These are phyloP conservation scores for Thelaira solivaga DNA, from an alignment of 2,888 invertebrate genomes.

Conservation along the genomic window DNA sequence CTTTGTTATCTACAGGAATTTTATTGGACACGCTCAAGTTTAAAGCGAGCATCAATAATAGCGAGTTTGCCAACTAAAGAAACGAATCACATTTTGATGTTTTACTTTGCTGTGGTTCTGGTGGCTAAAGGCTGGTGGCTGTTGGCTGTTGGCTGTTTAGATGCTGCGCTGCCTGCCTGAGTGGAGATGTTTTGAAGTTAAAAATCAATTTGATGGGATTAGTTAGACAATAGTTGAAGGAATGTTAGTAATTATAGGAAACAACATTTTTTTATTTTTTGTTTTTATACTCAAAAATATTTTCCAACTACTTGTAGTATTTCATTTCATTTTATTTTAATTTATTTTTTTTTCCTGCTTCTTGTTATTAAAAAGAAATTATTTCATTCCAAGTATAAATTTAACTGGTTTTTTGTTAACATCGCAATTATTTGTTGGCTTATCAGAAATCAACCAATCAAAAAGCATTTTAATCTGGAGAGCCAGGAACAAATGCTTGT, in stretches of 20 bases:
- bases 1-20: constrained; percentile 58
- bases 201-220: constrained; percentile 61
- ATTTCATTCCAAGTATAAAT: background rate
- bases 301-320: too few relatives aligned
- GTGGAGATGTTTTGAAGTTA: constrained; percentile 55
- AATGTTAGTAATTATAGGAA: constrained; percentile 56
- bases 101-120: constrained; percentile 1
- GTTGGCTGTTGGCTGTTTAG: too few relatives aligned
- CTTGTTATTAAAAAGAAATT: background rate
- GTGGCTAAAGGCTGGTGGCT: too few relatives aligned
- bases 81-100: constrained; percentile 32
- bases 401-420: constrained; percentile 8
- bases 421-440: background rate
- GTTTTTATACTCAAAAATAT: background rate
- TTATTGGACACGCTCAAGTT: constrained; percentile 61
- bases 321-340: background rate
- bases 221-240: constrained; percentile 54
- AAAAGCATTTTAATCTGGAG: background rate
- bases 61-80: background rate
- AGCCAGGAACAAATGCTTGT: too few relatives aligned
- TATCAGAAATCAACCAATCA: background rate
- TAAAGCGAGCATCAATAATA: constrained; percentile 32
- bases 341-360: background rate
- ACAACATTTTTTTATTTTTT: constrained; percentile 36
- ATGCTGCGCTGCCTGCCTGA: constrained; percentile 1